Conservation (phyloP, 2,888 invertebrate genomes). For the Elaeidobius kamerunicus region DNA sequence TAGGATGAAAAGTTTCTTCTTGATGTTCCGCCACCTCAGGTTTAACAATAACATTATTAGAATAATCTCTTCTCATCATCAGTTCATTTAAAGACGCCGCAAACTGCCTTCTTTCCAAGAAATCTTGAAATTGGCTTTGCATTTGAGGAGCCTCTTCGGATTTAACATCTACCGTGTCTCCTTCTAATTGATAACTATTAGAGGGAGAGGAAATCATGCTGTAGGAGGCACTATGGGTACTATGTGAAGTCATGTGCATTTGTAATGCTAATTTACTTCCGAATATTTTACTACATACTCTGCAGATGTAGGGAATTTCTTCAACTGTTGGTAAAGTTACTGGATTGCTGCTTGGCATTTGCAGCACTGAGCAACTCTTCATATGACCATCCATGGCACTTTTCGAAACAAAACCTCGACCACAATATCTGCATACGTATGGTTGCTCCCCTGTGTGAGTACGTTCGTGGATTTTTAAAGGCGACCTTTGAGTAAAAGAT, state of each 20-base stretch:
- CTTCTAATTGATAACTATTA: conserved; percentile 11
- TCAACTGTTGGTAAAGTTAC: background rate
- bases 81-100: conserved; percentile 23
- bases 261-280: conserved; percentile 32
- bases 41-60: conserved; percentile 37
- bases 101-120: conserved; percentile 25
- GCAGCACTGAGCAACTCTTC: conserved; percentile 40
- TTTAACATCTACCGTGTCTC: background rate
- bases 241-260: conserved; percentile 35
- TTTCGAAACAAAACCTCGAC: conserved; percentile 45
- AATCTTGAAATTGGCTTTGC: conserved; percentile 14
- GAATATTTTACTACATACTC: conserved; percentile 29
- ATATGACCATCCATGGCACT: conserved; percentile 46
- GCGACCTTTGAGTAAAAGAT: conserved; percentile 55
- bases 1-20: conserved; percentile 4
- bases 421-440: conserved; percentile 50
- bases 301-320: conserved; percentile 19
- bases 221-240: conserved; percentile 1
- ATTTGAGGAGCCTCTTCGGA: conserved; percentile 3
- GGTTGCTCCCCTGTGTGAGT: conserved; percentile 61
- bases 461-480: conserved; percentile 59
- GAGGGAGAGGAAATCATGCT: conserved; percentile 13
- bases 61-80: conserved; percentile 34
- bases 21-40: conserved; percentile 5
- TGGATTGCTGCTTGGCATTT: conserved; percentile 16